Evolutionary conservation across 2,888 invertebrate species (phyloP).

Genomic region (Hetaerina titia): DNA sequence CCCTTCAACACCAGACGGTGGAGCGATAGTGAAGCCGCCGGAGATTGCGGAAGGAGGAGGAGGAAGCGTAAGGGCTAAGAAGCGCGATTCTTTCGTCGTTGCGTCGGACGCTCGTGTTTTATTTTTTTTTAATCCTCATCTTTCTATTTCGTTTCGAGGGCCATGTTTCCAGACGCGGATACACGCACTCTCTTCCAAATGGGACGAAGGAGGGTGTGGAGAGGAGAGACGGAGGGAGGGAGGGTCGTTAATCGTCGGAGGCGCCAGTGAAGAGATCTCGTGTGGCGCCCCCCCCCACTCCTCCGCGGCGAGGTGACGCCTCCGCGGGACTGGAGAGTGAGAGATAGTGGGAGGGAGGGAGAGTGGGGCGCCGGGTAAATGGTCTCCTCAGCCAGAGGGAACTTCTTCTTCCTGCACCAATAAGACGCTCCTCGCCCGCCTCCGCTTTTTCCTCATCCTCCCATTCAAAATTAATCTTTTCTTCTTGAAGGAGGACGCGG

Average conservation of each 20-base stretch:
- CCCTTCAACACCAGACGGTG: not conserved
- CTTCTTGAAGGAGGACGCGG: not conserved
- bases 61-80: not conserved
- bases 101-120: not conserved
- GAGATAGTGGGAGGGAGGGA: not conserved
- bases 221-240: not conserved
- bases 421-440: not conserved
- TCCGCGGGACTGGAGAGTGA: not conserved
- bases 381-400: not conserved
- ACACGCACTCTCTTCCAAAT: not conserved
- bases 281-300: not conserved
- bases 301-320: not conserved
- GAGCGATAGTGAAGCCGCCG: not conserved
- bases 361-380: not conserved
- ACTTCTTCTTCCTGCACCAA: not conserved
- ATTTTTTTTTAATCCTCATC: not conserved
- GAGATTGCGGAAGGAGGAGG: not conserved
- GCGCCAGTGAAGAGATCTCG: not conserved
- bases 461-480: conserved; percentile 19
- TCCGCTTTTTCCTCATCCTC: not conserved
- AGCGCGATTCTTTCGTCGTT: not conserved
- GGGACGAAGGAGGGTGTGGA: not conserved
- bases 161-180: conserved; percentile 5
- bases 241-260: not conserved
- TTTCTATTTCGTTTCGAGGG: not conserved